A percentile compares a stretch with the other conserved stretches of the same genome.
These are phyloP conservation scores for Eueides isabella DNA, from an alignment of 1,140 invertebrate species.

Conservation along the genomic window DNA sequence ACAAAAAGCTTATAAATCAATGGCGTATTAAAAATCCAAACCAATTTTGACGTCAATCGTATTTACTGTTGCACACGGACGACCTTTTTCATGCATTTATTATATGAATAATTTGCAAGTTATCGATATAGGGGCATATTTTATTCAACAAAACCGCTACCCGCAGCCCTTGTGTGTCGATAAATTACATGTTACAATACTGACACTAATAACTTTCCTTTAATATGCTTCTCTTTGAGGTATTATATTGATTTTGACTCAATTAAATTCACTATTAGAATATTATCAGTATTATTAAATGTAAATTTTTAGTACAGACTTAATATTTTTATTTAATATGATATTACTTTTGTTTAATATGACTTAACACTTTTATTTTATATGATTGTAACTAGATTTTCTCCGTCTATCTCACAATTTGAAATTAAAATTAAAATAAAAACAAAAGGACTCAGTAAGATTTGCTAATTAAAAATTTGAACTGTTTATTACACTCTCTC, in stretches of 20 bases:
- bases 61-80: background rate
- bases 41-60: background rate
- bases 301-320: too few species aligned
- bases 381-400: too few species aligned
- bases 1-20: background rate
- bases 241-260: background rate
- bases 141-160: conserved; percentile 6
- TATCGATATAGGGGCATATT: conserved; percentile 4
- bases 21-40: background rate
- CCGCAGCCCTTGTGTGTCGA: background rate
- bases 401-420: too few species aligned
- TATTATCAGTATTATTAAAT: too few species aligned
- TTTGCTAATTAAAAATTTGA: too few species aligned
- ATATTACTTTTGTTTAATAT: too few species aligned
- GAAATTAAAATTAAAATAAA: too few species aligned
- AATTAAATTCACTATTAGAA: background rate
- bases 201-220: background rate
- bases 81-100: background rate
- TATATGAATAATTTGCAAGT: conserved; percentile 1
- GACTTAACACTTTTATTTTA: too few species aligned
- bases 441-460: too few species aligned
- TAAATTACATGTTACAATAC: background rate
- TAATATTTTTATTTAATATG: too few species aligned
- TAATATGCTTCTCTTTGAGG: background rate
- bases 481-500: too few species aligned